Evolutionary conservation across 1,140 invertebrate genomes (phyloP).

Genomic region (Trichonephila clavipes): DNA sequence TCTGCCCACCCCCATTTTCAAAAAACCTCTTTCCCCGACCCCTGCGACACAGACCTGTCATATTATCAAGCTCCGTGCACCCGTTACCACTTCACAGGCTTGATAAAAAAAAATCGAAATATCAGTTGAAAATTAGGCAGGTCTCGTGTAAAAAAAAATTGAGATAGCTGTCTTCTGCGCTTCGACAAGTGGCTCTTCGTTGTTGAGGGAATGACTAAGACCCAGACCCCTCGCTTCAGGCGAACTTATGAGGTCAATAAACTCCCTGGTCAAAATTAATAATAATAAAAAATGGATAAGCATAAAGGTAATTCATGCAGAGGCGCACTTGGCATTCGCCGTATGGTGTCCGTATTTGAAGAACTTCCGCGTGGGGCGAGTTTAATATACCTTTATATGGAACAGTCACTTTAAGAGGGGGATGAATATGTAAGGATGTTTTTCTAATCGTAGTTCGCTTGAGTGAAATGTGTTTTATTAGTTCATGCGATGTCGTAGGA

Average conservation of each 20-base stretch:
- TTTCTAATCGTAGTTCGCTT: background rate
- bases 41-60: background rate
- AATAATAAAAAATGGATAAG: background rate
- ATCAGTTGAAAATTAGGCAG: background rate
- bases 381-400: constrained; percentile 30
- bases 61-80: constrained; percentile 26
- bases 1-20: background rate
- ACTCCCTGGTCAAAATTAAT: constrained; percentile 44
- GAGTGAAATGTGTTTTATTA: background rate
- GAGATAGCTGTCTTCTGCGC: constrained; percentile 13
- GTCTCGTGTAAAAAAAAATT: background rate
- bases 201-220: background rate
- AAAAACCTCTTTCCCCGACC: background rate
- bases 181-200: background rate
- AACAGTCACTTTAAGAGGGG: constrained; percentile 9
- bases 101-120: constrained; percentile 7
- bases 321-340: constrained; percentile 23
- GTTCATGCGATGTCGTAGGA: background rate
- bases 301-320: background rate
- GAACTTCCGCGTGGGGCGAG: constrained; percentile 57
- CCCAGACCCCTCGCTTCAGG: background rate
- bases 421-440: background rate
- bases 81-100: constrained; percentile 56
- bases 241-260: constrained; percentile 28
- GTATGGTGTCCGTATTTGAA: constrained; percentile 56